Percentiles rank a stretch among this genome's conserved stretches.
Evolutionary conservation across 2,888 invertebrate species (phyloP).

Genomic region (Polietes domitor): DNA sequence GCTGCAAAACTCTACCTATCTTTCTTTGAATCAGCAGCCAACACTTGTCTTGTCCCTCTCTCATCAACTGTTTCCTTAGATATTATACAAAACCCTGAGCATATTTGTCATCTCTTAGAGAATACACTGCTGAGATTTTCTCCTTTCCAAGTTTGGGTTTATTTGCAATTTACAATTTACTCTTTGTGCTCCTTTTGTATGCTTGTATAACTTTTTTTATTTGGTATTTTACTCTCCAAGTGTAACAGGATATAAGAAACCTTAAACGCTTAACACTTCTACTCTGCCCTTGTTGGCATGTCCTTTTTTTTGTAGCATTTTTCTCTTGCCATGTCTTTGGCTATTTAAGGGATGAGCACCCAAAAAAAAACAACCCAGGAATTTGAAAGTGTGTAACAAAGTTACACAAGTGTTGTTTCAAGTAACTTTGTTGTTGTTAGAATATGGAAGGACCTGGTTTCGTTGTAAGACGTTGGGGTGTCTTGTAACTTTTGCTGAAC

Average conservation of each 20-base stretch:
- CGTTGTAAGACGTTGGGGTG: background rate
- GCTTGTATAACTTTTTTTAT: constrained; percentile 16
- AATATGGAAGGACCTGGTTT: background rate
- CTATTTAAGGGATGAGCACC: background rate
- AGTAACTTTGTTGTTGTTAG: background rate
- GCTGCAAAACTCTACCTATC: too few species aligned
- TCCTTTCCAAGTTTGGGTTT: background rate
- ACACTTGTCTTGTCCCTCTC: background rate
- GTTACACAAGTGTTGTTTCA: background rate
- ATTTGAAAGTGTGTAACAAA: background rate
- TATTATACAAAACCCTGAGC: too few species aligned
- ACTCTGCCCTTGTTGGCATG: background rate
- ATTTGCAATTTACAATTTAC: background rate
- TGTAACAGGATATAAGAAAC: constrained; percentile 54
- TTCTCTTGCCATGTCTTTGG: background rate
- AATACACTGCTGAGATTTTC: background rate
- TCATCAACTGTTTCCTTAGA: too few species aligned
- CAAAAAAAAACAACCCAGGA: background rate
- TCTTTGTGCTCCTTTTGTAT: background rate
- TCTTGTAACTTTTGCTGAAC: constrained; percentile 29
- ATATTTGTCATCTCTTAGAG: too few species aligned
- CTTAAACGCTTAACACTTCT: background rate
- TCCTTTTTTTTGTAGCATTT: background rate
- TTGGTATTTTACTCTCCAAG: constrained; percentile 44
- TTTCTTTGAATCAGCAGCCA: background rate